phyloP scores from a whole-genome alignment of 2,797 vertebrate species.

The Rhodeus uyekii region DNA sequence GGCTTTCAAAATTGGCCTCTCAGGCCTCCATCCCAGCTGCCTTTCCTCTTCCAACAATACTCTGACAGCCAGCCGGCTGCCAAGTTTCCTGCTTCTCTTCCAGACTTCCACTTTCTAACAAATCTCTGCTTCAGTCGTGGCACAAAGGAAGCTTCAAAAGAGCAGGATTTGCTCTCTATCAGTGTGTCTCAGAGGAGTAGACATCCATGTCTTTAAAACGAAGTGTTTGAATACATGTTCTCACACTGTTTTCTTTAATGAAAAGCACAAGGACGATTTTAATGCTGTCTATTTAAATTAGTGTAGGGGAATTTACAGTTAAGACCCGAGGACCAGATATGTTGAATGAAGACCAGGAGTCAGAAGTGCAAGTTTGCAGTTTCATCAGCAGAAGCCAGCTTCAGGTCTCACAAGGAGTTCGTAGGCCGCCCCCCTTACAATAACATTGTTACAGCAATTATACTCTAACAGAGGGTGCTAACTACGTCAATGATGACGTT shows the following conservation, averaged over 20 bases:
- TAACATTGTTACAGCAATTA: no score
- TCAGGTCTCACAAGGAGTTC: no score
- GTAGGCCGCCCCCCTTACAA: no score
- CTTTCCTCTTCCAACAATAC: slow-evolving; percentile 26
- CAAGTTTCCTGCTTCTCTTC: slow-evolving; percentile 26
- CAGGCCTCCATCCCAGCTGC: slow-evolving; percentile 1
- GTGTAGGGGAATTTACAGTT: no score
- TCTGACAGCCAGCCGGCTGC: background rate
- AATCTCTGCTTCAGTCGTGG: slow-evolving; percentile 9
- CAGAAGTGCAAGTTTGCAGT: no score
- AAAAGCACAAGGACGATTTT: background rate
- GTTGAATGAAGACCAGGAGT: no score
- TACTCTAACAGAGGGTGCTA: no score
- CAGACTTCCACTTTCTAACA: slow-evolving; percentile 28
- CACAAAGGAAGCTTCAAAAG: slow-evolving; percentile 9
- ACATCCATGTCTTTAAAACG: background rate
- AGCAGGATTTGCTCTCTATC: slow-evolving; percentile 10
- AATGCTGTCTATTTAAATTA: background rate
- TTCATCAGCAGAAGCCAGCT: no score
- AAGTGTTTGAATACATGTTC: no score
- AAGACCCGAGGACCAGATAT: no score
- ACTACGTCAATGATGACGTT: no score
- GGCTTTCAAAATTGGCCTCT: slow-evolving; percentile 31
- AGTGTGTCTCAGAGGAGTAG: background rate
- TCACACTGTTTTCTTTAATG: background rate